phyloP scores from a whole-genome alignment of 2,888 invertebrate species.

The Homarus gammarus region DNA sequence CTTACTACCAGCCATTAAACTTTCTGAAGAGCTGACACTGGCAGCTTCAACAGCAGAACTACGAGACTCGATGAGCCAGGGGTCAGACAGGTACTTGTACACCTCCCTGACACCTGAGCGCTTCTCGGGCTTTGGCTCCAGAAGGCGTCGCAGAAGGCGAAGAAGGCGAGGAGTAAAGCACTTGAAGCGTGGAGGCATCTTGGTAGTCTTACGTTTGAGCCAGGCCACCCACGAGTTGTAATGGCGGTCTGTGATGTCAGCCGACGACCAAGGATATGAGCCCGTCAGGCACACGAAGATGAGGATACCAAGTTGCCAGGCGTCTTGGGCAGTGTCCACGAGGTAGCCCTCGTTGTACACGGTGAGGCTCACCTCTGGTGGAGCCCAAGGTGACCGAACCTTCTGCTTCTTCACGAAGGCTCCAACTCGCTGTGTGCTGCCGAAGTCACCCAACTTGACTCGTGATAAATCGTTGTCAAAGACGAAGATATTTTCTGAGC shows the following conservation, averaged over 20 bases:
- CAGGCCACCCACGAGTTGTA: constrained; percentile 89
- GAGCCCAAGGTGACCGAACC: constrained; percentile 96
- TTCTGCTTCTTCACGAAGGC: constrained; percentile 83
- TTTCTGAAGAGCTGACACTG: constrained; percentile 66
- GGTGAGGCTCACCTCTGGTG: constrained; percentile 93
- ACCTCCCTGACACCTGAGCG: constrained; percentile 83
- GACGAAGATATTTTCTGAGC: constrained; percentile 94
- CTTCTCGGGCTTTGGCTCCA: constrained; percentile 90
- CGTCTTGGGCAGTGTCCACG: constrained; percentile 92
- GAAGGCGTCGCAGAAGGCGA: constrained; percentile 92
- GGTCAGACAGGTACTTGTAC: constrained; percentile 69
- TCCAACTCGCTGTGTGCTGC: constrained; percentile 80
- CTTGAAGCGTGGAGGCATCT: constrained; percentile 83
- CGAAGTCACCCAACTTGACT: constrained; percentile 97
- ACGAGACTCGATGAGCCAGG: constrained; percentile 64
- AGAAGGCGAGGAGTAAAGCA: constrained; percentile 93
- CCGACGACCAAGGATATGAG: constrained; percentile 96
- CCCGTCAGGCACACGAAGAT: constrained; percentile 97
- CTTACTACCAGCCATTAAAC: constrained; percentile 45
- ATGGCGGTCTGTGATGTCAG: constrained; percentile 94
- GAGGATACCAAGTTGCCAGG: constrained; percentile 99
- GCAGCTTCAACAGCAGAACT: constrained; percentile 54
- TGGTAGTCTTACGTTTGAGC: constrained; percentile 82
- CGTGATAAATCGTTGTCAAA: constrained; percentile 94
- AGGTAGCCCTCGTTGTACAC: constrained; percentile 87